Evolutionary conservation across 2,888 invertebrate genomes (phyloP), one percentile per base, ranked within the genome.

Genomic region (Diachrysia chrysitis): DNA sequence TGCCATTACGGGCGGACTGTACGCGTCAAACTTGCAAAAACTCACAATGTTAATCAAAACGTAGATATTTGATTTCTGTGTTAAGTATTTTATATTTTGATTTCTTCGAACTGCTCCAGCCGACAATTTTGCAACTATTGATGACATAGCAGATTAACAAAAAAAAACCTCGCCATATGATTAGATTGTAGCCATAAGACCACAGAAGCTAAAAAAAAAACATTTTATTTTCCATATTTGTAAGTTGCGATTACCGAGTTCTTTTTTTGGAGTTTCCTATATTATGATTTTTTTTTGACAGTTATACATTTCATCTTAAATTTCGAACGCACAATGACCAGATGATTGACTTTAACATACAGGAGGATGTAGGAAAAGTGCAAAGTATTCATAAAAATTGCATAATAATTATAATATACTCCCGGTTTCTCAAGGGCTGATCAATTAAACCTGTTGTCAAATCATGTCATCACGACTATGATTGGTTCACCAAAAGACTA

Each of bases 341-440:
- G 16, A 37, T 37, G 1, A 46, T 32, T 48, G 9, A 1, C 0
- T 12, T 19, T 17, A 29, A 54, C n/a, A 37, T 7, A 37, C 21
- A 58, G 48, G 46, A 58, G 48, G 46, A 7, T 48, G 46, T 7
- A 58, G 14, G 4, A 21, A 29, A 59, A 35, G n/a, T 23, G 61
- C 7, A 17, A 25, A 21, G 6, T 21, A 53, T 37, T 21, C 9
- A 21, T 37, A 46, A 19, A 25, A 12, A 68, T n/a, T 29, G 14
- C 14, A 53, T 12, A 21, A 54, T 6, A 32, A 10, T 32, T 10
- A 37, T n/a, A 65, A 56, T 37, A n/a, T n/a, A n/a, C n/a, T n/a
- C n/a, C n/a, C n/a, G n/a, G n/a, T n/a, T n/a, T n/a, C n/a, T n/a
- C n/a, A n/a, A n/a, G n/a, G n/a, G n/a, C n/a, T n/a, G n/a, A n/a